Evolutionary conservation across 2,113 vertebrate species (phyloP).

Genomic region (Peromyscus californicus): DNA sequence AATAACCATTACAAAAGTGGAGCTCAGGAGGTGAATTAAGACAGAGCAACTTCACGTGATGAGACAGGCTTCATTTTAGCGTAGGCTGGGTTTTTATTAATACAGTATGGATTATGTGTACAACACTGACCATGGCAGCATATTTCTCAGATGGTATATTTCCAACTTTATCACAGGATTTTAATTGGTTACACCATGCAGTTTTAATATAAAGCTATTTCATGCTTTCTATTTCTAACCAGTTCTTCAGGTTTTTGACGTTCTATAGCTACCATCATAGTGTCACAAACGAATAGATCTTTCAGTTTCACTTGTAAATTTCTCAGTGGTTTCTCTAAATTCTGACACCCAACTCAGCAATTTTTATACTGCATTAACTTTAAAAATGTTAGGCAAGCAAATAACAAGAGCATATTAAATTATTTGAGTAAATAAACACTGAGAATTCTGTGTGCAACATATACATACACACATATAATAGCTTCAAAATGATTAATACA

Average conservation of each 20-base stretch:
- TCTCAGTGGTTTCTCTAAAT: constrained; percentile 11
- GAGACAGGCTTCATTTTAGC: neutral
- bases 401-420: neutral
- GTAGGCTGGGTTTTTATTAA: neutral
- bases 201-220: neutral
- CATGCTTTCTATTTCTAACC: neutral
- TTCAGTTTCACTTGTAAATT: neutral
- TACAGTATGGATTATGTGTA: neutral
- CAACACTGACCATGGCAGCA: neutral
- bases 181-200: neutral
- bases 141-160: neutral
- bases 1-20: neutral
- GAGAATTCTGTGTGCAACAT: neutral
- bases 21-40: neutral
- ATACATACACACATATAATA: neutral
- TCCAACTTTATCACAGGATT: neutral
- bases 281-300: neutral
- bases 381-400: constrained; percentile 20
- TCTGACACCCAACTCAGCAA: neutral
- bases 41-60: neutral
- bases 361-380: constrained; percentile 21
- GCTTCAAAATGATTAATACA: constrained; percentile 9
- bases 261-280: neutral
- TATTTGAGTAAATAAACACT: neutral
- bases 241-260: neutral